Evolutionary conservation across 2,888 invertebrate species (phyloP).

Genomic region (Eupithecia subumbrata): DNA sequence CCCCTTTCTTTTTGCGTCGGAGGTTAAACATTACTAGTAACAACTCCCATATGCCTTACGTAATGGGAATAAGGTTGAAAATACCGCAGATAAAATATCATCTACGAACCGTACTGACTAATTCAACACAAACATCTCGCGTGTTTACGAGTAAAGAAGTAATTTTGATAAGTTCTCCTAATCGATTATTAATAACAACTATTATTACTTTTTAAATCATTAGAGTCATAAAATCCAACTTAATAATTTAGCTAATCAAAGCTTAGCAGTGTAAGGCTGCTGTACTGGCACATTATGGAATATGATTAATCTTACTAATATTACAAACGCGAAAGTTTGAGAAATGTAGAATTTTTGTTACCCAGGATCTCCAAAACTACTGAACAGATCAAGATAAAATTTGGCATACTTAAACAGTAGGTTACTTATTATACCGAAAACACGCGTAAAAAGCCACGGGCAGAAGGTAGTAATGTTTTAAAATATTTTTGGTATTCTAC

Average conservation of each 20-base stretch:
- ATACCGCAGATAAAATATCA: not conserved
- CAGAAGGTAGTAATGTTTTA: too few species aligned
- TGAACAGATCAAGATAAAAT: too few species aligned
- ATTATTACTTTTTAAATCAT: conserved; percentile 35
- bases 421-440: too few species aligned
- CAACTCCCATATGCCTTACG: not conserved
- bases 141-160: conserved; percentile 30
- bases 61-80: conserved; percentile 6
- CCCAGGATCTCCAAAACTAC: too few species aligned
- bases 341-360: too few species aligned
- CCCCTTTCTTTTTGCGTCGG: too few species aligned
- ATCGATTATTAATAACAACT: conserved; percentile 34
- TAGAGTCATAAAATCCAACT: conserved; percentile 27
- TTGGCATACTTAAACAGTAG: too few species aligned
- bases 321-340: too few species aligned
- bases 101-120: not conserved
- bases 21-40: not conserved
- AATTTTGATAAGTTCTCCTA: conserved; percentile 27
- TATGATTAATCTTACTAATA: too few species aligned
- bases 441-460: too few species aligned
- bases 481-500: too few species aligned
- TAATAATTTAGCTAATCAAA: conserved; percentile 21
- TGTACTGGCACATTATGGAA: conserved; percentile 4
- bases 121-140: conserved; percentile 8
- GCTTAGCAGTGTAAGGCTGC: not conserved